A percentile compares a stretch with the other conserved stretches of the same genome.
These are phyloP conservation scores for Galeopterus variegatus DNA, from an alignment of 2,113 vertebrate genomes.

Conservation along the genomic window DNA sequence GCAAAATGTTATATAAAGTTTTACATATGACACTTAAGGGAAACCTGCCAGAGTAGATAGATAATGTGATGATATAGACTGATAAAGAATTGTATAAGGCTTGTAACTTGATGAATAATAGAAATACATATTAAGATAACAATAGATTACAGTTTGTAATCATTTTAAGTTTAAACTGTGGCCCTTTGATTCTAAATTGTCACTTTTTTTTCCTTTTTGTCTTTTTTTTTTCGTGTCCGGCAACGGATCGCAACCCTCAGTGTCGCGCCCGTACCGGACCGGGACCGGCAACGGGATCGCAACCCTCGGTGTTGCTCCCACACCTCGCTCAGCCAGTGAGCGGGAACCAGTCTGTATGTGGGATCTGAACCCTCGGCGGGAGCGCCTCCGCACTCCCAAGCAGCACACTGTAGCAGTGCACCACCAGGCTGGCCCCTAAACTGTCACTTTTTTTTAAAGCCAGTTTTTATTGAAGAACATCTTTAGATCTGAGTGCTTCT, in stretches of 20 bases:
- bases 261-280: too few relatives aligned
- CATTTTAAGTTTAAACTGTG: conserved; percentile 79
- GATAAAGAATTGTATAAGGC: background rate
- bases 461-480: conserved; percentile 88
- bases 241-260: too few relatives aligned
- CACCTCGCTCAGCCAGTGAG: too few relatives aligned
- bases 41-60: background rate
- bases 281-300: too few relatives aligned
- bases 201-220: conserved; percentile 89
- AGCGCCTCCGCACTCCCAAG: too few relatives aligned
- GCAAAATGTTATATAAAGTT: conserved; percentile 46
- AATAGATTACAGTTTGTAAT: conserved; percentile 70
- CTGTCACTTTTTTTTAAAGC: conserved; percentile 89
- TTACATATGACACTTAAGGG: background rate
- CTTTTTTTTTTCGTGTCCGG: too few relatives aligned
- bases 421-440: too few relatives aligned
- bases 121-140: conserved; percentile 40
- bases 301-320: too few relatives aligned
- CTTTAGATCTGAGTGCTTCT: conserved; percentile 87
- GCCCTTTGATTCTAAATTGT: conserved; percentile 87
- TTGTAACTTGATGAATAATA: conserved; percentile 37
- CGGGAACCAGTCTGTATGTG: too few relatives aligned
- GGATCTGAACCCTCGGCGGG: too few relatives aligned
- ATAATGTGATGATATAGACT: background rate
- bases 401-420: too few relatives aligned